Evolutionary conservation across 2,888 invertebrate species (phyloP).

Genomic region (Eilema sororculum): DNA sequence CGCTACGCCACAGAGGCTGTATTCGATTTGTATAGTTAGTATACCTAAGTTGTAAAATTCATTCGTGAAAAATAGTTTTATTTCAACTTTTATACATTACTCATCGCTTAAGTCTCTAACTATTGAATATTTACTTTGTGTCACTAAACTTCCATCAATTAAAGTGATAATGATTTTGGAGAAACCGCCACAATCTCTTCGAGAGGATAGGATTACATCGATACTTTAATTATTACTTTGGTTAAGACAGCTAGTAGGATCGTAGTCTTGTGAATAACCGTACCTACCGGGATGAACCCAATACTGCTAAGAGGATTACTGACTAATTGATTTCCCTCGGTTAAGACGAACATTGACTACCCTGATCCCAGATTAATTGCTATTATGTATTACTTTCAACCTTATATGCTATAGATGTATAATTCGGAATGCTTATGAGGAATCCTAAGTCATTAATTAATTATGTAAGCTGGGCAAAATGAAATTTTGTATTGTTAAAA

Average conservation of each 20-base stretch:
- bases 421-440: not conserved
- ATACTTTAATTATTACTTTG: constrained; percentile 34
- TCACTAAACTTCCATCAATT: not conserved
- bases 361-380: constrained; percentile 45
- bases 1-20: no score
- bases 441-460: not conserved
- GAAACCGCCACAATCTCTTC: not conserved
- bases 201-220: constrained; percentile 8
- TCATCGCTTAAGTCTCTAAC: not conserved
- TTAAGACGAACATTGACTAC: constrained; percentile 31
- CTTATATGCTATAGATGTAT: not conserved
- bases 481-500: not conserved
- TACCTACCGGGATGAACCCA: constrained; percentile 25
- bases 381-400: constrained; percentile 16
- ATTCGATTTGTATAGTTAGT: no score
- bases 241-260: constrained; percentile 19
- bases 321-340: constrained; percentile 47
- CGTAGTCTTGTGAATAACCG: constrained; percentile 27
- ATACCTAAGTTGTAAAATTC: no score
- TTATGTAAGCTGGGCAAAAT: not conserved
- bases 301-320: constrained; percentile 49
- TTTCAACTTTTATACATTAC: not conserved
- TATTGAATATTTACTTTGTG: not conserved
- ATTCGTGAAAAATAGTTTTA: no score
- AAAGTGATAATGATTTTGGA: not conserved